These are phyloP conservation scores for Rhinatrema bivittatum DNA, from an alignment of 2,797 vertebrate species.

Conservation along the genomic window DNA sequence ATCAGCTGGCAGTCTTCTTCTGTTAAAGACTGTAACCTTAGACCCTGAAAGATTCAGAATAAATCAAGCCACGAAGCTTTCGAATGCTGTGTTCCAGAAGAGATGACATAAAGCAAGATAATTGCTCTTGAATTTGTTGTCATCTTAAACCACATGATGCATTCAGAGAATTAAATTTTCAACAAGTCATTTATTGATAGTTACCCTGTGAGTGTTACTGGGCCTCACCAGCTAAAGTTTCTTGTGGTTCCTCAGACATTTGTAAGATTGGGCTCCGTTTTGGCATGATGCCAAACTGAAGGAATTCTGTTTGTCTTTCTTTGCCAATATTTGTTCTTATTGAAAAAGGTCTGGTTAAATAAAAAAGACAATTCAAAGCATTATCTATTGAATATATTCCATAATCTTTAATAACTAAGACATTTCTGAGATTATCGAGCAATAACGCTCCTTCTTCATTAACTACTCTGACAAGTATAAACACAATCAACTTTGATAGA, in stretches of 20 bases:
- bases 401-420: neutral
- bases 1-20: conserved; percentile 51
- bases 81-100: conserved; percentile 40
- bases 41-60: conserved; percentile 46
- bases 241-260: conserved; percentile 61
- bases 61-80: conserved; percentile 36
- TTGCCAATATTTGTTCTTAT: conserved; percentile 23
- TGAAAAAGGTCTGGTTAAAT: conserved; percentile 47
- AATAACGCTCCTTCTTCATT: neutral
- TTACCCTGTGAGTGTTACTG: conserved; percentile 41
- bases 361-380: too few relatives aligned
- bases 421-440: conserved; percentile 2
- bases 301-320: conserved; percentile 43
- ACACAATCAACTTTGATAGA: conserved; percentile 8
- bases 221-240: conserved; percentile 63
- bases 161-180: conserved; percentile 79
- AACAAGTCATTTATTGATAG: conserved; percentile 70
- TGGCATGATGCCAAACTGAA: conserved; percentile 44
- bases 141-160: conserved; percentile 69
- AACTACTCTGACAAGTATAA: neutral
- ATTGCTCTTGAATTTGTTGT: conserved; percentile 59
- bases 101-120: conserved; percentile 48
- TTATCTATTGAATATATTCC: neutral
- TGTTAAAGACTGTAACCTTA: conserved; percentile 53
- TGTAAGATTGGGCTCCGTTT: conserved; percentile 54